Base-by-base conservation (phyloP, 35 echinoderm and acorn worm genomes). In the Heliocidaris erythrogramma region DNA sequence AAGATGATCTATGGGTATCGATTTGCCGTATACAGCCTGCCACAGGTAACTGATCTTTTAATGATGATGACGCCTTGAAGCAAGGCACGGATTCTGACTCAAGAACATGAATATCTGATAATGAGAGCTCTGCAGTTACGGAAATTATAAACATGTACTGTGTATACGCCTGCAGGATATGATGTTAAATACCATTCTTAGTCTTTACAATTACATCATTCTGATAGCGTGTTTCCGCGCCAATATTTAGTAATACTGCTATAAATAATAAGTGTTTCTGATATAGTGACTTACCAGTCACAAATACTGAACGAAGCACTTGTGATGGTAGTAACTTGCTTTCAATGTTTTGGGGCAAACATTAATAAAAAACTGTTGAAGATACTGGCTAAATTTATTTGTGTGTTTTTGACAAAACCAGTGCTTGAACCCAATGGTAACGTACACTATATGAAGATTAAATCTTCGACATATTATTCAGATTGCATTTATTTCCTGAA, bases 91-190 rank as follows among this genome's bases (percentile, higher is more conserved):
- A 32, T n/a, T 49, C 91, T 5, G 50, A 92, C 5, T 92, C 91
- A 14, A 92, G 11, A 30, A 59, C 91, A 59, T 92, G 91, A 92
- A 59, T 59, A 56, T 92, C 91, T 92, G 49, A 30, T 92, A 13
- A 59, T 10, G 32, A 13, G 18, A 24, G 32, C 2, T 48, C 9
- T 59, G 50, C 50, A 18, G 91, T 92, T 59, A 92, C 50, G 91
- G 91, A 49, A 49, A 92, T 49, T 91, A 49, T 24, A 35, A 1
- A 89, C 13, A 13, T 13, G 14, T 14, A 89, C 24, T 2, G 21
- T 84, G 69, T 29, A 84, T 29, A 84, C 4, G 69, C 69, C n/a
- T 18, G 14, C 69, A 84, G 14, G 14, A 84, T 4, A 84, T 84
- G n/a, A 42, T 3, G 1, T 42, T 42, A 42, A 0, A 42, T 42